Evolutionary conservation across 2,888 invertebrate genomes (phyloP), one percentile per base, ranked within the genome.

Genomic region (Mythimna pallens): DNA sequence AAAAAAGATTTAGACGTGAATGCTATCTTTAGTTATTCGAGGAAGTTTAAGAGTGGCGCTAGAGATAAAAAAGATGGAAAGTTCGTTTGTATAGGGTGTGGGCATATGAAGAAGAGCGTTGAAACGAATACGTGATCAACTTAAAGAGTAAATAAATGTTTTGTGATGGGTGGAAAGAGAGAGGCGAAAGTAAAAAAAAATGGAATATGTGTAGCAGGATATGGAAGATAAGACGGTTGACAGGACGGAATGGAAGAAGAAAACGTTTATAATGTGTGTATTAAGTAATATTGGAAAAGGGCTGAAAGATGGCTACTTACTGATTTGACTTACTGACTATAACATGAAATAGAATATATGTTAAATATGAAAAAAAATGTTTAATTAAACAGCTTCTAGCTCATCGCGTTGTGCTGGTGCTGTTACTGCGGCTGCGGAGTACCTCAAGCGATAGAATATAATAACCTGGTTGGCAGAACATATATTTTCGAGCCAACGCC

Each of bases 1-100:
- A 36, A 52, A 34, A 59, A 71, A 52, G 22, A 61, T 57, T 55
- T 58, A 25, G 12, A 47, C n/a, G n/a, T 55, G 22, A n/a, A 20
- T 59, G 30, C 17, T 54, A 57, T 6, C 14, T 52, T 12, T 12
- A n/a, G 3, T 30, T 7, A 25, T 55, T 5, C 3, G 3, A 55
- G 9, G 25, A 25, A 25, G 8, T 30, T 55, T 55, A 22, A 22
- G 12, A 55, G 25, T 55, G 25, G 12, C 17, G 22, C 22, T 10
- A 8, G 55, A 22, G 54, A 22, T n/a, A 22, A 5, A 55, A 5
- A 50, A 25, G 55, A 6, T 30, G 55, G 22, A 17, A 22, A 6
- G 14, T 7, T n/a, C n/a, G 10, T 55, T 25, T 55, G 7, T 30
- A n/a, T 10, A 20, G 40, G 10, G 54, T 54, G 20, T 10, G n/a